Base-by-base conservation (phyloP, 2,888 invertebrate genomes). In the Philopedon plagiatum region DNA sequence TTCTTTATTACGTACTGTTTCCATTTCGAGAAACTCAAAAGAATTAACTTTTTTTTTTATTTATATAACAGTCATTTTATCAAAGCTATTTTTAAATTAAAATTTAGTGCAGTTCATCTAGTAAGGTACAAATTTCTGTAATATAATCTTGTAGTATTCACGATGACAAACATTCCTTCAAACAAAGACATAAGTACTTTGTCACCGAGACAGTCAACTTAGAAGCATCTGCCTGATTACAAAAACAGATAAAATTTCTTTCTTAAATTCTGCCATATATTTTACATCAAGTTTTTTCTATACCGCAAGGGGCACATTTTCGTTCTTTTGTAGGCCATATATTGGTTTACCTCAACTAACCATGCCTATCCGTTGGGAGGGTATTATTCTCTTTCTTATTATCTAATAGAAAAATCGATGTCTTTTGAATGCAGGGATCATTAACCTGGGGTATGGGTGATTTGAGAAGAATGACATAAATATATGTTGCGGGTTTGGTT, bases 211-310 rank as follows among this genome's bases (percentile, higher is more conserved):
- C 54, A 54, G 51, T 54, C 51, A 54, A 54, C 51, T 54, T 29
- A 23, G 29, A 49, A 29, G 29, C 64, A 64, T 64, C 64, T 64
- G 64, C 64, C 64, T 54, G 64, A 64, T 64, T 64, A 54, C 54
- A 64, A 64, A 64, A 54, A 23, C 64, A 51, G 64, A 64, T 64
- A 64, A 64, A 54, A 51, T 64, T 64, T 64, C 64, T 54, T 64
- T 64, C 29, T 54, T 15, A 15, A 54, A 64, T 56, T 64, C 54
- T 41, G 64, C 64, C 37, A 34, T 64, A 63, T 63, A 63, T 29
- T 54, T 56, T 56, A 54, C 64, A 56, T 34, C 23, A 58, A 39
- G 26, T 51, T 46, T n/a, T 34, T 39, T 32, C n/a, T 64, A 37
- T 54, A 41, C 39, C 64, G 13, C 64, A 64, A 64, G 56, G 34